These are phyloP conservation scores for Pristionchus pacificus DNA, from an alignment of 1,140 invertebrate species.

Conservation along the genomic window DNA sequence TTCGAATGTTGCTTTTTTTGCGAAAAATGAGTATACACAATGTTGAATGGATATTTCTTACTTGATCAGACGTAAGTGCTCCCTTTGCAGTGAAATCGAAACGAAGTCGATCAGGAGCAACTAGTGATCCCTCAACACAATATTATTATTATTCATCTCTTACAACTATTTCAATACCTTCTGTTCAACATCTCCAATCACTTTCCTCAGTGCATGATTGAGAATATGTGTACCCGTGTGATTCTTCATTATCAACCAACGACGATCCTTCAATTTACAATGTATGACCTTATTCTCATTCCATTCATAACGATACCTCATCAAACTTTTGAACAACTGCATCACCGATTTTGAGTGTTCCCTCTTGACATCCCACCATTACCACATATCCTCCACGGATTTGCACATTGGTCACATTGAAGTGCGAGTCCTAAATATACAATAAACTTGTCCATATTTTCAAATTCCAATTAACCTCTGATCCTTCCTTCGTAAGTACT, in stretches of 20 bases:
- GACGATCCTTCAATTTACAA: slow-evolving; percentile 63
- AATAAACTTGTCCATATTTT: no score
- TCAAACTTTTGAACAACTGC: slow-evolving; percentile 78
- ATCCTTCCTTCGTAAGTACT: slow-evolving; percentile 78
- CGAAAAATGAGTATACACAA: no score
- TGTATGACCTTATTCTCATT: slow-evolving; percentile 12
- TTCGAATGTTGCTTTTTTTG: no score
- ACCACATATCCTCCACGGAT: slow-evolving; percentile 90
- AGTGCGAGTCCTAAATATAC: slow-evolving; percentile 82
- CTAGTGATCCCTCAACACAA: slow-evolving; percentile 82
- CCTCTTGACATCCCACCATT: slow-evolving; percentile 73
- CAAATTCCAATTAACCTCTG: slow-evolving; percentile 70
- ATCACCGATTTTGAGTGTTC: slow-evolving; percentile 79
- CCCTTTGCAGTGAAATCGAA: slow-evolving; percentile 96
- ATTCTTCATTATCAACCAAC: slow-evolving; percentile 91
- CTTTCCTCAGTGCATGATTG: slow-evolving; percentile 85
- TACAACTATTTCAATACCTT: no score
- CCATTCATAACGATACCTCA: slow-evolving; percentile 58
- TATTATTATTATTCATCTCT: no score
- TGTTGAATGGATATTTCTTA: no score
- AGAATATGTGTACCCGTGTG: slow-evolving; percentile 97
- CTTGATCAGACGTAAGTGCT: slow-evolving; percentile 74
- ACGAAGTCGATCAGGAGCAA: slow-evolving; percentile 87
- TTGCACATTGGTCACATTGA: slow-evolving; percentile 89
- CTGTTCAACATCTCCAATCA: slow-evolving; percentile 87